Percentiles rank a stretch among this genome's conserved stretches.
These are phyloP conservation scores for Sterna hirundo DNA, from an alignment of 2,113 vertebrate genomes.

Conservation along the genomic window DNA sequence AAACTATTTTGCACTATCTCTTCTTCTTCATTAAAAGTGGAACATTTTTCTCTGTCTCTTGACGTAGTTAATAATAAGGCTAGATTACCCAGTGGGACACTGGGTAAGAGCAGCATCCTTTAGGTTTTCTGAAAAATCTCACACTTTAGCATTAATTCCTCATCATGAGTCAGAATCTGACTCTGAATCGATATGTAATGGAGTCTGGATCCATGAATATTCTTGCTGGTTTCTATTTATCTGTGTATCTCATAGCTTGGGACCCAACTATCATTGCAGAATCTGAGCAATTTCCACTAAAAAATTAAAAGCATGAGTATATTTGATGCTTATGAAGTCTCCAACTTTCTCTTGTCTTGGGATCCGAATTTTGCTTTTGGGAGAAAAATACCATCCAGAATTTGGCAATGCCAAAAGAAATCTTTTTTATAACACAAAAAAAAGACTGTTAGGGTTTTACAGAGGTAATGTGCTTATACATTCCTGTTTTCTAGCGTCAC, in stretches of 20 bases:
- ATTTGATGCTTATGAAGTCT: background rate
- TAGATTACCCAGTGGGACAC: background rate
- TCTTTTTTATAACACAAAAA: background rate
- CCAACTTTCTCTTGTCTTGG: background rate
- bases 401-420: background rate
- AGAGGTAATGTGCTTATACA: background rate
- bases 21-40: conserved; percentile 71
- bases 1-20: conserved; percentile 69
- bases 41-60: conserved; percentile 60
- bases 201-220: conserved; percentile 36
- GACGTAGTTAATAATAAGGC: conserved; percentile 48
- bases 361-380: background rate
- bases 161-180: conserved; percentile 36
- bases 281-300: background rate
- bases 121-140: conserved; percentile 56
- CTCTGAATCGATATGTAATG: background rate
- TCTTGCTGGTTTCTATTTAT: conserved; percentile 12
- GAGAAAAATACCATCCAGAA: background rate
- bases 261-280: background rate
- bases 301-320: background rate
- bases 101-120: conserved; percentile 3
- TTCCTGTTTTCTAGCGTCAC: background rate
- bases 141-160: conserved; percentile 39
- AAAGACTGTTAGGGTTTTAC: background rate
- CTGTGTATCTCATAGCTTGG: background rate